Evolutionary conservation across 2,113 vertebrate genomes (phyloP).

Genomic region (Thryonomys swinderianus): DNA sequence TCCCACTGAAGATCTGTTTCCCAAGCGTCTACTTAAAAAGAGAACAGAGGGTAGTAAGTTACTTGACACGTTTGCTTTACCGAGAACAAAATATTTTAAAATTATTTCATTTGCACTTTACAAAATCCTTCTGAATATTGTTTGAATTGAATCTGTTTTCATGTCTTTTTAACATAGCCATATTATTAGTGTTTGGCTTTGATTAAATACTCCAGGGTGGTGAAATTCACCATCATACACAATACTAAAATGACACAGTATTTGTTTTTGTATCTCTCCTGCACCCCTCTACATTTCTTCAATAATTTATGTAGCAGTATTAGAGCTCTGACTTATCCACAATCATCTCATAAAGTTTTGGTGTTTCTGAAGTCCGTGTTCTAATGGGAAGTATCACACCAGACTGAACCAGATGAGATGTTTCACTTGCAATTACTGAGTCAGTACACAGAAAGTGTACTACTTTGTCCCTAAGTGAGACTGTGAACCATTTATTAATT

Average conservation of each 20-base stretch:
- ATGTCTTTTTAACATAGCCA: not conserved
- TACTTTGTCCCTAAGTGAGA: conserved; percentile 57
- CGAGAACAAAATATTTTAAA: conserved; percentile 30
- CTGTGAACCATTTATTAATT: conserved; percentile 78
- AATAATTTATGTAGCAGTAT: conserved; percentile 20
- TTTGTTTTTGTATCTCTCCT: conserved; percentile 26
- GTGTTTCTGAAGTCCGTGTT: conserved; percentile 44
- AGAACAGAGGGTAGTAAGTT: not conserved
- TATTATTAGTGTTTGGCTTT: conserved; percentile 33
- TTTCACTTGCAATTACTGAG: conserved; percentile 55
- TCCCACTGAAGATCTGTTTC: not conserved
- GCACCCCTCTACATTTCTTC: not conserved
- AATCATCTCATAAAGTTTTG: conserved; percentile 34
- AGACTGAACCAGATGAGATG: conserved; percentile 34
- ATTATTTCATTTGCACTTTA: not conserved
- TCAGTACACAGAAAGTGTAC: conserved; percentile 16
- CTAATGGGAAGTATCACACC: conserved; percentile 39
- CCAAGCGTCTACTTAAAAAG: conserved; percentile 31
- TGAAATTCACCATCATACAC: not conserved
- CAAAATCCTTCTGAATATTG: not conserved
- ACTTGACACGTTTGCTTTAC: conserved; percentile 8
- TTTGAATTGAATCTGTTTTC: conserved; percentile 9
- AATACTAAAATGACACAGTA: not conserved
- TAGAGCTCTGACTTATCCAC: conserved; percentile 36
- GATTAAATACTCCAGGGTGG: not conserved